A percentile compares a stretch with the other conserved stretches of the same genome.
These are phyloP conservation scores for Bacillus rossius DNA, from an alignment of 1,140 invertebrate genomes.

Conservation along the genomic window DNA sequence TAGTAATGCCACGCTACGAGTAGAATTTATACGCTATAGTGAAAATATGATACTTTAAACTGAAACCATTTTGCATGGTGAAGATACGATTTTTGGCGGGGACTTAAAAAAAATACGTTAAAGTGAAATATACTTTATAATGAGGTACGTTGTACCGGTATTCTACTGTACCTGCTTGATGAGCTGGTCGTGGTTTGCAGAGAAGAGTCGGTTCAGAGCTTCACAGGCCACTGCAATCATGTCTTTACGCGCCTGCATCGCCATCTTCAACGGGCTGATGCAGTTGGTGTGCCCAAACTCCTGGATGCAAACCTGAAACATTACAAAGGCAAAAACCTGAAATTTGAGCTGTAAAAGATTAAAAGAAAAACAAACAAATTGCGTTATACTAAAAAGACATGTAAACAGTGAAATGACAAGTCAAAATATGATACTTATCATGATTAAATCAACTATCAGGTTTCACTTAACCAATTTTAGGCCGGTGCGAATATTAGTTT, in stretches of 20 bases:
- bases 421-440: background rate
- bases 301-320: conserved; percentile 64
- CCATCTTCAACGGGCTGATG: conserved; percentile 74
- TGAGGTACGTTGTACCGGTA: too few species aligned
- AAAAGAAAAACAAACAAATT: background rate
- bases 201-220: conserved; percentile 80
- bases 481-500: too few species aligned
- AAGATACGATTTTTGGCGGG: too few species aligned
- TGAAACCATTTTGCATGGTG: too few species aligned
- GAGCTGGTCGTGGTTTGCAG: conserved; percentile 72
- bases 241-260: conserved; percentile 80
- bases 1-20: too few species aligned
- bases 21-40: too few species aligned
- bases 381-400: background rate
- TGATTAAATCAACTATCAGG: too few species aligned
- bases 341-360: background rate
- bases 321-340: conserved; percentile 17
- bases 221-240: conserved; percentile 84
- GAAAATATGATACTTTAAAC: too few species aligned
- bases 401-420: background rate
- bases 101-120: too few species aligned
- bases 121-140: too few species aligned
- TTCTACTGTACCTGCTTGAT: conserved; percentile 68
- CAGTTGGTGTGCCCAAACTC: conserved; percentile 74
- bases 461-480: too few species aligned